phyloP scores from a whole-genome alignment of 64 coral and sea anemone species.

The Actinia equina region DNA sequence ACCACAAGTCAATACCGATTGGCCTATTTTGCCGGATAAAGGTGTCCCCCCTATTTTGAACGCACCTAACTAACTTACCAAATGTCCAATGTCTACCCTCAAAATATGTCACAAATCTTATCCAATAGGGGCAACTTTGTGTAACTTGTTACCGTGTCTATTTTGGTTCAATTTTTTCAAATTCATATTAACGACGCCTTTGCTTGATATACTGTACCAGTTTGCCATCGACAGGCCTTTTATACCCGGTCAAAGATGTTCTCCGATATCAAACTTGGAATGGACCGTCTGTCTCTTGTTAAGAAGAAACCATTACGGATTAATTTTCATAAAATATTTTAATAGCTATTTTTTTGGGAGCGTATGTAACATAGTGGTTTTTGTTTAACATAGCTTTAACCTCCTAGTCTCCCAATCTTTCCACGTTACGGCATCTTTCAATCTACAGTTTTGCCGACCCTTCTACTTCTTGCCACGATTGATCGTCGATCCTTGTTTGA shows the following conservation, averaged over 20 bases:
- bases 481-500: slow-evolving; percentile 40
- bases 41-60: neutral
- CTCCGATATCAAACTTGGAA: slow-evolving; percentile 31
- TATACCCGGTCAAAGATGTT: slow-evolving; percentile 6
- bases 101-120: neutral
- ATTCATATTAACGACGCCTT: neutral
- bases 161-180: neutral
- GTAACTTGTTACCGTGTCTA: neutral
- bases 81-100: neutral
- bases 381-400: slow-evolving; percentile 55
- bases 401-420: slow-evolving; percentile 38
- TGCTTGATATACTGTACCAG: neutral
- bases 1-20: too few species aligned
- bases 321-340: slow-evolving; percentile 46
- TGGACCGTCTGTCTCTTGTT: slow-evolving; percentile 39
- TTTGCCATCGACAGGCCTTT: neutral
- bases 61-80: neutral
- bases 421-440: slow-evolving; percentile 67
- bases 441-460: slow-evolving; percentile 45
- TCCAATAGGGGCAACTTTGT: neutral
- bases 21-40: neutral
- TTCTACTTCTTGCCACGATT: slow-evolving; percentile 42
- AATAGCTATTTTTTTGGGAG: slow-evolving; percentile 45
- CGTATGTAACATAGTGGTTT: slow-evolving; percentile 43
- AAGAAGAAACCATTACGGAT: slow-evolving; percentile 31